These are phyloP conservation scores for Chrysomela aeneicollis DNA, from an alignment of 2,888 invertebrate genomes.

Conservation along the genomic window DNA sequence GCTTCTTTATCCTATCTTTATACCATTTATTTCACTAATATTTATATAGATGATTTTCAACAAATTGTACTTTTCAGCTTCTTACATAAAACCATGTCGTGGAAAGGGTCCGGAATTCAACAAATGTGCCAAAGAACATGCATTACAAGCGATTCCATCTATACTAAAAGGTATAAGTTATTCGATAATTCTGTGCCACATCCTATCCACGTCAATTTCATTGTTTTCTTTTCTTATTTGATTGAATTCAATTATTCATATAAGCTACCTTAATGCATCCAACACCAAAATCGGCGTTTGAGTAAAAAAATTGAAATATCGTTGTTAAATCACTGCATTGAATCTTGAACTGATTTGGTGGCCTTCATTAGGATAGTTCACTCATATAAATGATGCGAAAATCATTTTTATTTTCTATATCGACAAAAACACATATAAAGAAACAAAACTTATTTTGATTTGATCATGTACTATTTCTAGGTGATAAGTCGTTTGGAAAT, in stretches of 20 bases:
- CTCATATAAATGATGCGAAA: not conserved
- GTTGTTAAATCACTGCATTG: not conserved
- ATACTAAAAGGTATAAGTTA: slow-evolving; percentile 27
- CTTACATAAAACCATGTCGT: slow-evolving; percentile 25
- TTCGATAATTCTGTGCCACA: too few relatives aligned
- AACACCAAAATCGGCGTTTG: too few relatives aligned
- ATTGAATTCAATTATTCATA: too few relatives aligned
- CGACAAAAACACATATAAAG: too few relatives aligned
- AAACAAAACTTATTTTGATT: slow-evolving; percentile 9
- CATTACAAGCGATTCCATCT: slow-evolving; percentile 19
- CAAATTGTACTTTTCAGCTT: slow-evolving; percentile 17
- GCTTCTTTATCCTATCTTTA: too few relatives aligned
- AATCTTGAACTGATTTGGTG: not conserved
- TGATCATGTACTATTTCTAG: slow-evolving; percentile 5
- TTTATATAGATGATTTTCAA: too few relatives aligned
- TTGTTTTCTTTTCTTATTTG: too few relatives aligned
- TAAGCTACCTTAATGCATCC: too few relatives aligned
- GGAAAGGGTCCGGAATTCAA: slow-evolving; percentile 20
- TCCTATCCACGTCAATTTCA: too few relatives aligned
- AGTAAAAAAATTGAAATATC: too few relatives aligned
- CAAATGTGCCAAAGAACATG: slow-evolving; percentile 22
- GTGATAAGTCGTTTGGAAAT: slow-evolving; percentile 9
- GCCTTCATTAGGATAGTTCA: not conserved
- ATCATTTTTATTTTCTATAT: too few relatives aligned
- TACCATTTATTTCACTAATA: too few relatives aligned